Evolutionary conservation across 2,797 vertebrate species (phyloP), one percentile per base, ranked within the genome.

Genomic region (Anguilla anguilla): DNA sequence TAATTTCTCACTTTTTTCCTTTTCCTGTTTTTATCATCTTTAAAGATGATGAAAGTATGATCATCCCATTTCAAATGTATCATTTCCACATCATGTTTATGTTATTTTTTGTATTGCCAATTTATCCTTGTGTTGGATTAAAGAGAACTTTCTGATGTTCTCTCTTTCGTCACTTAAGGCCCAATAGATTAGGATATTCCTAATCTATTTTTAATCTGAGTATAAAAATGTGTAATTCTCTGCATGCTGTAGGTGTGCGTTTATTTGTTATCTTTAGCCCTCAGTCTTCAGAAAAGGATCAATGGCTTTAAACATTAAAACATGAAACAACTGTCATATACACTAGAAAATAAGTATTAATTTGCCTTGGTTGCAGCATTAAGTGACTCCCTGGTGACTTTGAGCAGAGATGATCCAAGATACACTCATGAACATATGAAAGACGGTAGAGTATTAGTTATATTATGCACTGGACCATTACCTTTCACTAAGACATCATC

Each of bases 361-460:
- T 96, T 88, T 96, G 92, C 94, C 94, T 96, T 95, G 94, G 94
- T 96, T 95, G 89, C 95, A 96, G 95, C 92, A 91, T 93, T 95
- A 95, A 96, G 94, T 95, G 94, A 95, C 89, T 95, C 96, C 93
- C 92, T 95, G 93, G 93, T 96, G 95, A 92, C 92, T 95, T 94
- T 96, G 94, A 95, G 95, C 94, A 96, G 93, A 96, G 93, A 94
- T 94, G 95, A 96, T 94, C 93, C 94, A 94, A 96, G 94, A 95
- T 95, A 96, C 94, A 95, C 95, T 95, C 93, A 95, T 95, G 93
- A 96, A 91, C 95, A 92, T 95, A 95, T 96, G 94, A 95, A 93
- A 95, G 95, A 96, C 94, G 93, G 94, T 96, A 96, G 95, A 95
- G 94, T 96, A 96, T 96, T 69, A 88, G 87, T 85, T 88, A 43